These are phyloP conservation scores for Drosophila cardini DNA, from an alignment of 1,140 invertebrate genomes.

Conservation along the genomic window DNA sequence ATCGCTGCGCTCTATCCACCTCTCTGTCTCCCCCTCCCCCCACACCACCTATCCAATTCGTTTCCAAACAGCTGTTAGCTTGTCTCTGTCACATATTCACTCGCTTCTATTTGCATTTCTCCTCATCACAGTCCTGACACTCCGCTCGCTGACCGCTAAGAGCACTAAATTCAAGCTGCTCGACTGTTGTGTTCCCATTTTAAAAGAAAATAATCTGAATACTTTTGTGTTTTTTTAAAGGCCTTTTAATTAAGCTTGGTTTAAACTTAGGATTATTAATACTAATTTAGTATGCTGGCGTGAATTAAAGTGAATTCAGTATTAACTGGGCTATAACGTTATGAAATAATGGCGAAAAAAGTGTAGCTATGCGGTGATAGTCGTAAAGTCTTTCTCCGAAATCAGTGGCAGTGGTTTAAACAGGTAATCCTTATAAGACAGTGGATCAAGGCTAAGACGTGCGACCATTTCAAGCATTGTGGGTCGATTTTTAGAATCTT, in stretches of 20 bases:
- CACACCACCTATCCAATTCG: neutral
- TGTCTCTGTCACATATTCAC: constrained; percentile 40
- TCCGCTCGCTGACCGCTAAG: constrained; percentile 18
- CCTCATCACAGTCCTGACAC: neutral
- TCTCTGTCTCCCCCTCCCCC: neutral
- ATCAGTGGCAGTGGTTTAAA: no score
- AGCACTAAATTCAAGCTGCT: constrained; percentile 55
- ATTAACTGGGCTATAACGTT: no score
- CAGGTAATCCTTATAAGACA: no score
- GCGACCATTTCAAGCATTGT: constrained; percentile 1
- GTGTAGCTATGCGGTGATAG: no score
- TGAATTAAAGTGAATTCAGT: no score
- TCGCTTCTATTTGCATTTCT: constrained; percentile 48
- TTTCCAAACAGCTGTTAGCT: constrained; percentile 2
- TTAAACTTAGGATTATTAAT: no score
- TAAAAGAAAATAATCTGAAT: no score
- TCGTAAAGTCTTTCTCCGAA: no score
- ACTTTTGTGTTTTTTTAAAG: no score
- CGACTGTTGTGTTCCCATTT: constrained; percentile 30
- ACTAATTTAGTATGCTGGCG: no score
- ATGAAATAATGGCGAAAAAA: no score
- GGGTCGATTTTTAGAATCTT: neutral
- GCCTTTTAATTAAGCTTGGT: no score
- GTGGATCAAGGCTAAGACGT: neutral
- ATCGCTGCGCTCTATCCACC: neutral